Base-by-base conservation (phyloP, 2,797 vertebrate genomes). In the Enteromius unitaeniatus region DNA sequence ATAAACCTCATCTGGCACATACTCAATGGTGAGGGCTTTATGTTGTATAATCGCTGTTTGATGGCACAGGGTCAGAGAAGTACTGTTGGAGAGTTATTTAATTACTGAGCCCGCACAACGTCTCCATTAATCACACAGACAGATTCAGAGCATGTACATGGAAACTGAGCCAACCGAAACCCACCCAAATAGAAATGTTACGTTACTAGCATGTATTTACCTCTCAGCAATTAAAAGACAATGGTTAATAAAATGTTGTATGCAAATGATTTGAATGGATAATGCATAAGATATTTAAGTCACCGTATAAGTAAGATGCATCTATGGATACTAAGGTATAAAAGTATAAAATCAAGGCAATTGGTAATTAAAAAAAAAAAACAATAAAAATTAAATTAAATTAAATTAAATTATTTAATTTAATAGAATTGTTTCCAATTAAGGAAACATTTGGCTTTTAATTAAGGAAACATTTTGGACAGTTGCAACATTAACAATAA, bases 1-100 rank as follows among this genome's bases (percentile, higher is more conserved):
- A 86, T 89, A 89, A 89, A 89, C 87, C 75, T 31, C 28, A n/a
- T 74, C 87, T 85, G 89, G 89, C 90, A 90, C 89, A 77, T 51
- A 28, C 70, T 90, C 88, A 74, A 81, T 85, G 80, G 84, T 72
- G 7, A 67, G 53, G 74, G 79, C 68, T 77, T 84, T 23, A n/a
- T 85, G 89, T 80, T 83, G 83, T 82, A 92, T 88, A 62, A 92
- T 90, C 31, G 70, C 77, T 67, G 51, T 65, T 69, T 68, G 78
- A 84, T 53, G 40, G 62, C 53, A 68, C 82, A 60, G 64, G 53
- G 53, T 0, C 21, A 1, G 69, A 86, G 58, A 81, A 79, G 58
- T 55, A 3, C 55, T 51, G 26, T 47, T 79, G 84, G 28, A 60
- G 45, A 79, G 85, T 84, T 69, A 90, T 86, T 91, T 69, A 86